Evolutionary conservation across 2,888 invertebrate genomes (phyloP), one percentile per base, ranked within the genome.

Genomic region (Ischnura elegans): DNA sequence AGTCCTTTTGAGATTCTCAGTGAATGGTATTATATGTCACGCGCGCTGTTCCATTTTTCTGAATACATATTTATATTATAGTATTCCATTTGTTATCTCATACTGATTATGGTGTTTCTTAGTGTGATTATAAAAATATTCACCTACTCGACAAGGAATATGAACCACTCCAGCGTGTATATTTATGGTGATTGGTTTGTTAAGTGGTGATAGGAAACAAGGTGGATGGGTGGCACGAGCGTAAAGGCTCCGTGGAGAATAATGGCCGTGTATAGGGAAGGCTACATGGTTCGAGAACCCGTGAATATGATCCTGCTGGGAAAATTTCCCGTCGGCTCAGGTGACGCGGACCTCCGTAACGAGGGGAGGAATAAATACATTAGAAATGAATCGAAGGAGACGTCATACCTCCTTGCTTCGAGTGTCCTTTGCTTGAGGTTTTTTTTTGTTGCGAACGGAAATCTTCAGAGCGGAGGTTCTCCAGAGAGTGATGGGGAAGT

Each of bases 361-460:
- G 90, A 90, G 19, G 45, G 19, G 61, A 42, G 61, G 87, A 90
- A 61, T 90, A 90, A 90, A 90, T 90, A 66, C 90, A 90, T 90
- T n/a, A 19, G 61, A 90, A 90, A 90, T 90, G 90, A 90, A 55
- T 90, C 90, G 61, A 90, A 25, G 61, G 36, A 61, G n/a, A 90
- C 61, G 43, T 90, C 76, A 76, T 76, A 10, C 76, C 36, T 90
- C 61, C 55, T 87, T 55, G 36, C 85, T 90, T 61, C 43, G 90
- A 90, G 90, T 43, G 90, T 61, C 25, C 61, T 51, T 61, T 45
- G 61, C 61, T 3, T 36, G 90, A 90, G 61, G 6, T 76, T 90
- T 90, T 61, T 43, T n/a, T n/a, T n/a, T n/a, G n/a, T n/a, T n/a
- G n/a, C n/a, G 90, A 43, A 25, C 5, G 55, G 36, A 51, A 51